Evolutionary conservation across 2,888 invertebrate genomes (phyloP), one percentile per base, ranked within the genome.

Genomic region (Lasioglossum calceatum): DNA sequence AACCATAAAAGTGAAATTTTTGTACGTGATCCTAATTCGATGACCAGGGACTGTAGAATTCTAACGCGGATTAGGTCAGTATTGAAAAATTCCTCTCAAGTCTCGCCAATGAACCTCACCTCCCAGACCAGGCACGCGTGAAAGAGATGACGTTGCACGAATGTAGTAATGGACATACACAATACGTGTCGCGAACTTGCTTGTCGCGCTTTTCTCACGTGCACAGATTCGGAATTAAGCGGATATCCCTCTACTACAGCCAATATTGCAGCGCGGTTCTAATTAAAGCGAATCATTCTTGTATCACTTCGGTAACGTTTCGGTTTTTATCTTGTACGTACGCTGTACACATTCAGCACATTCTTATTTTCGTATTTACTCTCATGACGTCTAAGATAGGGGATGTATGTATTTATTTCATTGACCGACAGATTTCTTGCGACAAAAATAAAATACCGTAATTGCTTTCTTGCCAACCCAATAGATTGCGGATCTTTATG

Each of bases 61-160:
- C 1, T 36, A 70, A 39, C 70, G 10, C 3, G 23, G 70, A 70
- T 36, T 64, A 32, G 32, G 19, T 70, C 70, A 23, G 23, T 39
- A 70, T 70, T 39, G 39, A 70, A 70, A 36, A 70, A 39, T 70
- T 39, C 19, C 39, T 10, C 39, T 36, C 67, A 36, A 19, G 32
- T 10, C 39, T 70, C 67, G 36, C 23, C 70, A 70, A 39, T 39
- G 39, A 70, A 70, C 36, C 39, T 70, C 23, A 39, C 39, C 70
- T 70, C 23, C 4, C 23, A 23, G 23, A 39, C 10, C 36, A 36
- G 23, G 70, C 36, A 23, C 19, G 70, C 12, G 12, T 64, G 64
- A 64, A 64, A 64, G 19, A 64, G 32, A 64, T 64, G 64, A 64
- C 70, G 70, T 70, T 70, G 70, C 70, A 70, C 10, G 23, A 70